Evolutionary conservation across 2,797 vertebrate genomes (phyloP).

Genomic region (Gallinago solitaria): DNA sequence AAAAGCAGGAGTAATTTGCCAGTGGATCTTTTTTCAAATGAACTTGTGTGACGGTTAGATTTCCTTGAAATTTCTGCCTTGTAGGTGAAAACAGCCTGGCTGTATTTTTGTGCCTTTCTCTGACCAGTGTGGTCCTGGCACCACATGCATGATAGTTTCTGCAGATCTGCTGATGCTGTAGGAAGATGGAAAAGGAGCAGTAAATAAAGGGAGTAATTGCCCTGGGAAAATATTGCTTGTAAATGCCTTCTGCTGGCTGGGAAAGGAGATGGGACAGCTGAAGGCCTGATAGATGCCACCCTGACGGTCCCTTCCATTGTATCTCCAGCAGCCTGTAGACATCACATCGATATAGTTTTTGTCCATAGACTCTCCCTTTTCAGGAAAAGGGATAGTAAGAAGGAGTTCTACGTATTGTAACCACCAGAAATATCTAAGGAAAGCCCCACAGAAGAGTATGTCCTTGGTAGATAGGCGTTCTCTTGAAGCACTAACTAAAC

Average conservation of each 20-base stretch:
- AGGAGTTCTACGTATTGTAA: background rate
- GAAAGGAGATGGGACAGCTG: background rate
- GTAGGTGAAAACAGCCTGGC: background rate
- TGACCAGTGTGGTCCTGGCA: background rate
- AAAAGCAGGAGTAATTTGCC: slow-evolving; percentile 10
- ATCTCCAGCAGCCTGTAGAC: background rate
- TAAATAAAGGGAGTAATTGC: background rate
- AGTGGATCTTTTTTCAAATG: background rate
- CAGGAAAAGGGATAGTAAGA: background rate
- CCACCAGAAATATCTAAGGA: background rate
- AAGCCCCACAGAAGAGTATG: background rate
- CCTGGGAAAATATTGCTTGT: background rate
- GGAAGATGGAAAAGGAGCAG: background rate
- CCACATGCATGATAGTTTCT: background rate
- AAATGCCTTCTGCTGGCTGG: background rate
- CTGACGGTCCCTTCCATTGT: background rate
- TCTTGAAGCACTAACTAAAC: background rate
- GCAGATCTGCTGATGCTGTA: background rate
- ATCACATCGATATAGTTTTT: background rate
- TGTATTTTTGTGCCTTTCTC: background rate
- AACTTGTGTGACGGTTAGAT: background rate
- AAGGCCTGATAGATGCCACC: background rate
- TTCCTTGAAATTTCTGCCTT: background rate
- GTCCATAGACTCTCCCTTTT: background rate
- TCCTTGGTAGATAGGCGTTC: background rate